These are phyloP conservation scores for Carcinoscorpius rotundicauda DNA, from an alignment of 1,140 invertebrate species.

Conservation along the genomic window DNA sequence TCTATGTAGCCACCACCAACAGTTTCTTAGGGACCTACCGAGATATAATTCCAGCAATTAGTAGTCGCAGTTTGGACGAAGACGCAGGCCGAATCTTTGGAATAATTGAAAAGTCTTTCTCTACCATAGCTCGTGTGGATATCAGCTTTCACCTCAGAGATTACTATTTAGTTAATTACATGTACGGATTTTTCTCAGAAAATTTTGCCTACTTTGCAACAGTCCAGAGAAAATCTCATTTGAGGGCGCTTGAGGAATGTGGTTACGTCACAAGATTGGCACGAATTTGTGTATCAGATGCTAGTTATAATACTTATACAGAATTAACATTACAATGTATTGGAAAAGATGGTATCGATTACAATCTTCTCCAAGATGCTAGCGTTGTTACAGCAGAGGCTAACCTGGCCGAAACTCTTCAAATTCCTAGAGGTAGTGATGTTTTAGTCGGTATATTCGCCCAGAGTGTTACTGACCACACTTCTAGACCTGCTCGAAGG, in stretches of 20 bases:
- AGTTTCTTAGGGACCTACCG: constrained; percentile 81
- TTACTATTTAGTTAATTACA: constrained; percentile 88
- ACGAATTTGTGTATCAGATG: constrained; percentile 82
- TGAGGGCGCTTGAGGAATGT: constrained; percentile 70
- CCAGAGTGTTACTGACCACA: constrained; percentile 62
- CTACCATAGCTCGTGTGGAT: constrained; percentile 51
- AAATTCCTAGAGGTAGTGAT: constrained; percentile 31
- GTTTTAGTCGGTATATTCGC: constrained; percentile 76
- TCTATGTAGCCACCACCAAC: constrained; percentile 91
- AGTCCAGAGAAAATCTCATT: constrained; percentile 83
- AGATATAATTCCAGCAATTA: constrained; percentile 84
- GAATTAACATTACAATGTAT: constrained; percentile 65
- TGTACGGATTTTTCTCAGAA: constrained; percentile 89
- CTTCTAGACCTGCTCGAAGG: constrained; percentile 50
- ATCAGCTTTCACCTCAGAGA: constrained; percentile 70
- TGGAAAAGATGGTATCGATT: constrained; percentile 44
- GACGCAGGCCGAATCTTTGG: constrained; percentile 58
- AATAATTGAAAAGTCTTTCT: constrained; percentile 54
- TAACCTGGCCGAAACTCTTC: constrained; percentile 62
- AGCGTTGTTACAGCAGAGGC: constrained; percentile 66
- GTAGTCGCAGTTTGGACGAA: constrained; percentile 63
- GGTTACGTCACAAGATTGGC: constrained; percentile 82
- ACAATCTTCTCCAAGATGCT: constrained; percentile 83
- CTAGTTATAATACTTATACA: constrained; percentile 83
- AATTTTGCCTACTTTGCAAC: constrained; percentile 90